Evolutionary conservation across 2,888 invertebrate genomes (phyloP), one percentile per base, ranked within the genome.

Genomic region (Eugnorisma glareosa): DNA sequence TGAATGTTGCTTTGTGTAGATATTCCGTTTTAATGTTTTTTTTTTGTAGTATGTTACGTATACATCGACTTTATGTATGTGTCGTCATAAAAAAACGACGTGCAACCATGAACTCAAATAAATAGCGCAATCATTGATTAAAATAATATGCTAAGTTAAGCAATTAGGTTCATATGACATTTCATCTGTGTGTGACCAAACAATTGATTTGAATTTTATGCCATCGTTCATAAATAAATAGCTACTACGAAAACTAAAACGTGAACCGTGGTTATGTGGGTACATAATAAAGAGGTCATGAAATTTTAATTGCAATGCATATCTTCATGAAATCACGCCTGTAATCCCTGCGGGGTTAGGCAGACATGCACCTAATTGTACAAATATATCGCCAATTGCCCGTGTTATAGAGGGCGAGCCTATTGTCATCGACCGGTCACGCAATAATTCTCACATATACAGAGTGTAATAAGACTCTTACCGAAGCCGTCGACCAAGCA

Each of bases 1-100:
- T 37, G 45, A 37, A 35, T 81, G 73, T 77, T 37, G 43, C 43
- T 63, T 71, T 75, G 54, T 81, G 64, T n/a, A 6, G 43, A 57
- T 13, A 15, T 54, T 15, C 40, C 10, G 24, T 24, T 67, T 31
- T 31, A 54, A n/a, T 54, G 11, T n/a, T 28, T 48, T 28, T 18
- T 61, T 43, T 43, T 13, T 43, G n/a, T 37, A 67, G 21, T 35
- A 54, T 51, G 8, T 35, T 18, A 8, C 8, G 6, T 64, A 24
- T 31, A 37, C 37, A 75, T 28, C 37, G 18, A 37, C 8, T 48
- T 45, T 2, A 45, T n/a, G n/a, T 45, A 70, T 18, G 18, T 43
- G 2, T 67, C 4, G n/a, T n/a, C 24, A 3, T 24, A 21, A 0
- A 54, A 24, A 71, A 21, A 18, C 24, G 21, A 18, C 3, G 21